Evolutionary conservation across 2,113 vertebrate species (phyloP), one percentile per base, ranked within the genome.

Genomic region (Osmerus eperlanus): DNA sequence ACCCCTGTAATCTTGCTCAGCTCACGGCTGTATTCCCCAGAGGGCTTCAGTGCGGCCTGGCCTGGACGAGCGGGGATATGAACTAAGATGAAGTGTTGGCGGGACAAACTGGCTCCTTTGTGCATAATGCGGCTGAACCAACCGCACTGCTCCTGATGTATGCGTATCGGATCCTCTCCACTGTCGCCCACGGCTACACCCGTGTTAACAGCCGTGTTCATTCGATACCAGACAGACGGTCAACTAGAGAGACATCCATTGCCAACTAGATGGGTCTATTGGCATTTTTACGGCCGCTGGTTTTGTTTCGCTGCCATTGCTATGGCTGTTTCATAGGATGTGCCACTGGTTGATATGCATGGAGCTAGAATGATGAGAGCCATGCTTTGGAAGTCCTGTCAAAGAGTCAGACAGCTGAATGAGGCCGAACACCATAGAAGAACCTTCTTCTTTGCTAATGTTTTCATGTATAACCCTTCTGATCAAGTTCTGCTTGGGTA

Each of bases 261-360:
- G 75, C 71, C 41, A 11, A 59, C 70, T 11, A 23, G 72, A 72
- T 71, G 61, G 67, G 67, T 55, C 2, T 90, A 92, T 91, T 89
- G 91, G 84, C 91, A 89, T 86, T 89, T 92, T 92, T 90, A 92
- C 76, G 75, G 85, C 82, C 74, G 70, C 78, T 28, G 82, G 88
- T 89, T 89, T 86, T 89, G 90, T 92, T 92, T 90, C 80, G 80
- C 84, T 84, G 87, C 79, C 72, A 55, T 79, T 89, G 86, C 78
- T 86, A 89, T 89, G 68, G 69, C 65, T 83, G 83, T 85, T 83
- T 83, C 67, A 74, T 75, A 67, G 75, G 71, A 85, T 68, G 12
- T 2, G 81, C 60, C 25, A 71, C 54, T 51, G 65, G 81, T 86
- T 87, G 65, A 88, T 81, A 72, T 19, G 5, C 65, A 36, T 54